A percentile compares a stretch with the other conserved stretches of the same genome.
These are phyloP conservation scores for Aphidius gifuensis DNA, from an alignment of 1,140 invertebrate genomes.

Conservation along the genomic window DNA sequence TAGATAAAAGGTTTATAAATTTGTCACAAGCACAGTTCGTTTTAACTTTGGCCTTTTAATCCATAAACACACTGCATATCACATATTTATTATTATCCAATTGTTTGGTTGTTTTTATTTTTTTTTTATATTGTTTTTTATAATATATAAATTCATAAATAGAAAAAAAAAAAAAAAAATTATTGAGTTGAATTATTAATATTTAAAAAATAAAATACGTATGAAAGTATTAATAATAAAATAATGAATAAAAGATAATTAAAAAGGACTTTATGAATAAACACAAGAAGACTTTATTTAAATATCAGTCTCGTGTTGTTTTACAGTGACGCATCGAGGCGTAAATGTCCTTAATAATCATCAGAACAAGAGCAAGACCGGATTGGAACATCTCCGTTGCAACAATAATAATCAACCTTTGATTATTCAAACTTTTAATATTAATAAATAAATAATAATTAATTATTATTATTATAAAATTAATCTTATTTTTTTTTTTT, in stretches of 20 bases:
- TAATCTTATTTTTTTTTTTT: no score
- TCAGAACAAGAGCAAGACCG: constrained; percentile 36
- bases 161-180: constrained; percentile 7
- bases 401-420: constrained; percentile 44
- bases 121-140: constrained; percentile 13
- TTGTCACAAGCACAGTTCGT: constrained; percentile 53
- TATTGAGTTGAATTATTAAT: constrained; percentile 1
- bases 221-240: background rate
- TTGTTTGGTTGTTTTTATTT: constrained; percentile 20
- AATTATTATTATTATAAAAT: no score
- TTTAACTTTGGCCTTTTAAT: constrained; percentile 36
- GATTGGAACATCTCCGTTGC: constrained; percentile 40
- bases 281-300: no score
- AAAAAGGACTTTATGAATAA: background rate
- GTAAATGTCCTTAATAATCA: constrained; percentile 37
- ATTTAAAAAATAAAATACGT: constrained; percentile 1
- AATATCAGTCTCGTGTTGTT: constrained; percentile 40
- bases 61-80: constrained; percentile 35
- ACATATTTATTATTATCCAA: constrained; percentile 8
- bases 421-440: background rate
- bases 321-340: constrained; percentile 49
- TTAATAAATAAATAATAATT: no score
- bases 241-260: constrained; percentile 9
- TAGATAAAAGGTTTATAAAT: constrained; percentile 20
- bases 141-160: background rate